phyloP scores from a whole-genome alignment of 2,888 invertebrate species.

The Brassicogethes aeneus region DNA sequence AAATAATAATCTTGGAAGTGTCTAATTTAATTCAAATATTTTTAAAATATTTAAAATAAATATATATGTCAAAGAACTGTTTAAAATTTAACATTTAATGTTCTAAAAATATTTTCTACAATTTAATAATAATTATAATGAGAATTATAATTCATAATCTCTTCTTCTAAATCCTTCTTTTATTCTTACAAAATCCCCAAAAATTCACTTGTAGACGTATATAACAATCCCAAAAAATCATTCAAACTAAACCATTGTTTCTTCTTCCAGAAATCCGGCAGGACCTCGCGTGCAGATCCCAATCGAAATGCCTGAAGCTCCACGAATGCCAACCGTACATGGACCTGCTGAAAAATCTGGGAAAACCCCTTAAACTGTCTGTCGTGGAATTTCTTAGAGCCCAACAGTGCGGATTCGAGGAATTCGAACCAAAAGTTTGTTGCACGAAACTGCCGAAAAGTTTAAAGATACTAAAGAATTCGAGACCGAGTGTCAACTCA shows the following conservation, averaged over 20 bases:
- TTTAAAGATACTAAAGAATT: conserved; percentile 2
- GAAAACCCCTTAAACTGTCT: conserved; percentile 18
- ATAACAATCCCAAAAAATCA: background rate
- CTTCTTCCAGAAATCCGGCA: conserved; percentile 7
- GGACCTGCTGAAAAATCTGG: conserved; percentile 12
- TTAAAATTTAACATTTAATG: too few relatives aligned
- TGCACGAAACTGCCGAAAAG: conserved; percentile 16
- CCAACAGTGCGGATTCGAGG: conserved; percentile 26
- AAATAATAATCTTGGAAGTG: too few relatives aligned
- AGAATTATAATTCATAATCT: too few relatives aligned
- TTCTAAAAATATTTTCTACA: too few relatives aligned
- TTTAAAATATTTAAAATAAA: too few relatives aligned
- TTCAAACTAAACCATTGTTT: background rate
- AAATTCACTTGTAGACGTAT: background rate
- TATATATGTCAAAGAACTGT: too few relatives aligned
- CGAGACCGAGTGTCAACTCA: background rate
- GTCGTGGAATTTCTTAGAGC: conserved; percentile 21
- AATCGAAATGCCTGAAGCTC: conserved; percentile 14
- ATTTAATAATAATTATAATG: too few relatives aligned
- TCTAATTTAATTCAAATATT: too few relatives aligned
- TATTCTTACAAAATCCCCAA: too few relatives aligned
- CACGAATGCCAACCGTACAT: conserved; percentile 18
- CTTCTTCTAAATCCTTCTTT: too few relatives aligned
- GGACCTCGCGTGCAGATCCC: conserved; percentile 13
- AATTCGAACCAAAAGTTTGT: conserved; percentile 26